phyloP scores from a whole-genome alignment of 2,888 invertebrate genomes.

The Ypsolopha scabrella region DNA sequence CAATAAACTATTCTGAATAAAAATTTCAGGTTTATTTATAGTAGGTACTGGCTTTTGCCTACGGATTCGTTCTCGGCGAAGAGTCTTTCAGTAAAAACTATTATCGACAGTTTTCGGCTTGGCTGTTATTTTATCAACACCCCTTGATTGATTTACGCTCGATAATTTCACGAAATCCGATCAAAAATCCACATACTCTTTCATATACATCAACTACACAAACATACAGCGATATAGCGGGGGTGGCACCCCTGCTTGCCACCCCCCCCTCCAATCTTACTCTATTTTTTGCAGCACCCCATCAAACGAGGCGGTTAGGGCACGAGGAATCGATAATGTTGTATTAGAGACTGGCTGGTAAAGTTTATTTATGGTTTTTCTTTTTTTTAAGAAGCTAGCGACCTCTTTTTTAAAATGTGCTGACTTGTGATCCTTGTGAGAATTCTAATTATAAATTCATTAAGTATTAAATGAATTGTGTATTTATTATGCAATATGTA shows the following conservation, averaged over 20 bases:
- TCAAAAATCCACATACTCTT: background rate
- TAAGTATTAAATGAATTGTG: no score
- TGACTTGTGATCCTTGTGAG: no score
- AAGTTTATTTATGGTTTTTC: background rate
- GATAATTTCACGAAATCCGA: background rate
- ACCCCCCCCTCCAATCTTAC: slow-evolving; percentile 23
- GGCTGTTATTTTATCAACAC: no score
- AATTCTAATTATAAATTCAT: no score
- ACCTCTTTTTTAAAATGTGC: background rate
- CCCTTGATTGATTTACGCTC: no score
- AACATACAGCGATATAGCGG: slow-evolving; percentile 13
- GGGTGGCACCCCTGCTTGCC: slow-evolving; percentile 24
- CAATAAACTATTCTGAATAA: no score
- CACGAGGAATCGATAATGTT: slow-evolving; percentile 26
- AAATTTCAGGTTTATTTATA: no score
- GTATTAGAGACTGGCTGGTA: background rate
- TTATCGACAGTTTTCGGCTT: no score
- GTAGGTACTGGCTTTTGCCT: no score
- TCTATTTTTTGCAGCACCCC: slow-evolving; percentile 18
- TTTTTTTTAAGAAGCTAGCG: background rate
- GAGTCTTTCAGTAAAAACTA: no score
- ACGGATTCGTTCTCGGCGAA: no score
- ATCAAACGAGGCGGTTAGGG: slow-evolving; percentile 23
- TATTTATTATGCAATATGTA: no score
- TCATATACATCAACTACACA: background rate